Evolutionary conservation across 1,140 invertebrate species (phyloP).

Genomic region (Diorhabda elongata): DNA sequence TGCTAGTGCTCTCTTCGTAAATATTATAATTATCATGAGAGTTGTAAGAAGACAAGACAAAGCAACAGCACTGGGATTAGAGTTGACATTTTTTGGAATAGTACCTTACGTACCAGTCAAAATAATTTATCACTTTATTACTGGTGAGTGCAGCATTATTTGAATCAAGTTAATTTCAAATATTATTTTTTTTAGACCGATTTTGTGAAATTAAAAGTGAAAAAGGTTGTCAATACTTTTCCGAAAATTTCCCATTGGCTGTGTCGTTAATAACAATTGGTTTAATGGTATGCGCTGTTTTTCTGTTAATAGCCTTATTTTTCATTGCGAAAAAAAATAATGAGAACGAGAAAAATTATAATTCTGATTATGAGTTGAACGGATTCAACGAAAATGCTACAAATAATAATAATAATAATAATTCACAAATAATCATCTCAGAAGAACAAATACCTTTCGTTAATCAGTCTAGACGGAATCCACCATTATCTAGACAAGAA

Average conservation of each 20-base stretch:
- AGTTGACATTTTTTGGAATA: slow-evolving; percentile 50
- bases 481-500: background rate
- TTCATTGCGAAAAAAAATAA: background rate
- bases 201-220: slow-evolving; percentile 26
- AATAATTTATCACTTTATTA: slow-evolving; percentile 52
- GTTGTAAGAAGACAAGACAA: slow-evolving; percentile 56
- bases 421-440: background rate
- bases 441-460: slow-evolving; percentile 7
- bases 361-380: background rate
- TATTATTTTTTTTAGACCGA: slow-evolving; percentile 14
- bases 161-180: background rate
- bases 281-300: slow-evolving; percentile 27
- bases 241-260: slow-evolving; percentile 31
- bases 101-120: slow-evolving; percentile 55
- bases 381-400: background rate
- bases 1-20: slow-evolving; percentile 52
- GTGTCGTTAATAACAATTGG: slow-evolving; percentile 30
- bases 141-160: slow-evolving; percentile 42
- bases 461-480: background rate
- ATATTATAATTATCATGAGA: slow-evolving; percentile 55
- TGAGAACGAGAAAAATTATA: background rate
- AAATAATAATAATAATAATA: no score
- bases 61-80: slow-evolving; percentile 55
- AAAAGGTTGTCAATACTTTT: slow-evolving; percentile 32
- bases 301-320: background rate